Base-by-base conservation (phyloP, 1,140 invertebrate genomes). In the Polyergus mexicanus region DNA sequence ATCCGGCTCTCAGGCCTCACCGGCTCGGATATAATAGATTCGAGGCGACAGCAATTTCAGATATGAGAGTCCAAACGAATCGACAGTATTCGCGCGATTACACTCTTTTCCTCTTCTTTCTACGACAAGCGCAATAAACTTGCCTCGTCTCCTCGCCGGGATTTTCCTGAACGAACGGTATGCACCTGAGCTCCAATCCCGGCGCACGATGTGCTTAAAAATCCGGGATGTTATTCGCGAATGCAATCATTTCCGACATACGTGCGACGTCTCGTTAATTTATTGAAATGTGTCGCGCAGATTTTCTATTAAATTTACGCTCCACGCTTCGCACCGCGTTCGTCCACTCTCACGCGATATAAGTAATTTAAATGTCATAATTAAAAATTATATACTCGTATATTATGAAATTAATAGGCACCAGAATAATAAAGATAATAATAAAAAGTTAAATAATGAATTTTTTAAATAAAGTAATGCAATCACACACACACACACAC, bases 31-130 rank as follows among this genome's bases (percentile, higher is more conserved):
- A 58, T 74, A 88, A 88, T 77, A 71, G 75, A 56, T 51, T 58
- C 84, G 84, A 65, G 71, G 80, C 84, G 87, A 84, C 77, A 68
- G 85, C 88, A 89, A 87, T 89, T 89, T 89, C 85, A 76, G 56
- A 89, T 89, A 89, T 86, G 85, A 89, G 38, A 85, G 54, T 80
- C 54, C 84, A 75, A 88, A 78, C 86, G 78, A 89, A 88, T 86
- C 87, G 56, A 51, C 75, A 72, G 62, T 88, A 81, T 76, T 71
- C 87, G 87, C 75, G 77, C 85, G 88, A 89, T 88, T 89, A 89
- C 88, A 77, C 81, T 75, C 56, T 62, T 88, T 89, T 74, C 19
- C 68, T 83, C 78, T 83, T 8, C 78, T 63, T 81, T 63, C 86
- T 41, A 28, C 72, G 75, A 66, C 81, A 47, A 41, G 75, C 51